Evolutionary conservation across 2,888 invertebrate genomes (phyloP).

Genomic region (Nymphalis c-album): DNA sequence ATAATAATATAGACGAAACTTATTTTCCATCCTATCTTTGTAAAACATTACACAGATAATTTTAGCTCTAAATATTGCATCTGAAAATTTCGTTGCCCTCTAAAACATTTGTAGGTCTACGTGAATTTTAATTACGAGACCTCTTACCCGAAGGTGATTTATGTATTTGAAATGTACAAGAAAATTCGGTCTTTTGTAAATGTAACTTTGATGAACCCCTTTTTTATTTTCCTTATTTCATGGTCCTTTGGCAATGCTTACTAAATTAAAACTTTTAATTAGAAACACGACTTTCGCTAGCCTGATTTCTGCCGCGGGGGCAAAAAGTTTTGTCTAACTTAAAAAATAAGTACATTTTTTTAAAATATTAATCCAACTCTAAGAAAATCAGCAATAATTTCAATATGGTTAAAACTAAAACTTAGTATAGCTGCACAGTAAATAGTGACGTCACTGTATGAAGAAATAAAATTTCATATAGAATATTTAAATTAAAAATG

Average conservation of each 20-base stretch:
- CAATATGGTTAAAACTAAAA: too few species aligned
- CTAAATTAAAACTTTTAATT: slow-evolving; percentile 35
- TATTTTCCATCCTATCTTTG: too few species aligned
- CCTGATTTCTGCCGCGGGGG: slow-evolving; percentile 17
- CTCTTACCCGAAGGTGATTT: slow-evolving; percentile 52
- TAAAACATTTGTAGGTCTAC: slow-evolving; percentile 32
- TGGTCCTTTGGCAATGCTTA: slow-evolving; percentile 24
- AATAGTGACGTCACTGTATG: too few species aligned
- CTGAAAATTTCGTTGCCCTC: slow-evolving; percentile 14
- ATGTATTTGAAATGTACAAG: slow-evolving; percentile 48
- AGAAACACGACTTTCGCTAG: slow-evolving; percentile 23
- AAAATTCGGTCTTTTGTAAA: slow-evolving; percentile 40
- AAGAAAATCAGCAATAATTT: too few species aligned
- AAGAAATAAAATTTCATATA: too few species aligned
- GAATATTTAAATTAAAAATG: too few species aligned
- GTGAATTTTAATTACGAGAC: slow-evolving; percentile 54
- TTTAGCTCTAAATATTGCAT: too few species aligned
- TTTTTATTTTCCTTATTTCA: slow-evolving; percentile 26
- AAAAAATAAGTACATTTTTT: neutral
- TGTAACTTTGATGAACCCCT: slow-evolving; percentile 41
- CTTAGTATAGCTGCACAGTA: too few species aligned
- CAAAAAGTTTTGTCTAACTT: slow-evolving; percentile 15
- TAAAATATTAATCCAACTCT: too few species aligned
- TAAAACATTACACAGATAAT: too few species aligned
- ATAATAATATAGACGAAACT: too few species aligned